Evolutionary conservation across 2,888 invertebrate genomes (phyloP), one percentile per base, ranked within the genome.

Genomic region (Perizoma affinitatum): DNA sequence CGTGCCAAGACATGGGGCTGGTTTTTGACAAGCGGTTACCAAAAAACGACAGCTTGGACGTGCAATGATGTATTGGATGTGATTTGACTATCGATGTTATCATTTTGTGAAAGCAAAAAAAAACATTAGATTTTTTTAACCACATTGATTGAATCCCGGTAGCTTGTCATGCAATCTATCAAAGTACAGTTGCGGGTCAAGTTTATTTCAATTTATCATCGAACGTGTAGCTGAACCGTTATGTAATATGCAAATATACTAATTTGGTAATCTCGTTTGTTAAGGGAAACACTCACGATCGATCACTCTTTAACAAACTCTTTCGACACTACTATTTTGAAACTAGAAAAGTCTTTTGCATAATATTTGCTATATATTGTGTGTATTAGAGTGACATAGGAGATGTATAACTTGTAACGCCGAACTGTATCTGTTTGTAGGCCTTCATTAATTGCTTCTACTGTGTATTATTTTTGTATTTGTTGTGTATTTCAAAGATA

Each of bases 1-100:
- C 82, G 74, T 79, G 85, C 83, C 84, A 85, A 83, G 72, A 70
- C 71, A 71, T 76, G 74, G 66, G 64, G 74, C 72, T 76, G 75
- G 71, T 79, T 78, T 76, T 71, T 69, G 71, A 78, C 80, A 73
- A 76, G 76, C 64, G 66, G 72, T 69, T 68, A 61, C 67, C 70
- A 65, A 71, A 22, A 72, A 65, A 76, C 68, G 67, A 71, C 71
- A 63, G 74, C 76, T 76, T 69, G 48, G 42, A 49, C 61, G 60
- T 45, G 52, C 63, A 74, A 76, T 80, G 76, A 78, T 77, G 76
- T 77, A 78, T 78, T 68, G 58, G 68, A 74, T 38, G 35, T 67
- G 62, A 71, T 66, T 69, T 74, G 66, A 75, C 67, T 71, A 6
- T 62, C 58, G 65, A 5, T 6, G n/a, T n/a, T n/a, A n/a, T 22